These are phyloP conservation scores for Drosophila melanocephala DNA, from an alignment of 2,888 invertebrate species.

Conservation along the genomic window DNA sequence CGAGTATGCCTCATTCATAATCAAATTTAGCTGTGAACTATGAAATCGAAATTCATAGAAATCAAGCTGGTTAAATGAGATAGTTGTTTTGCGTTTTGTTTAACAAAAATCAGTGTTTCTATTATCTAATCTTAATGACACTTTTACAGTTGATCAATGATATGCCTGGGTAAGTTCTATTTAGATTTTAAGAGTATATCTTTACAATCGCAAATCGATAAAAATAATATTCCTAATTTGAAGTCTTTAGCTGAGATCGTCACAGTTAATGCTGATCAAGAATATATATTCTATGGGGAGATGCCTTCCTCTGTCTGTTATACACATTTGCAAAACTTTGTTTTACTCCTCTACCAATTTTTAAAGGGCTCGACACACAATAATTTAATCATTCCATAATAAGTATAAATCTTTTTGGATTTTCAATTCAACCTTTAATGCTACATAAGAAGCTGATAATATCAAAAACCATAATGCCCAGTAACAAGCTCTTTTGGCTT, in stretches of 20 bases:
- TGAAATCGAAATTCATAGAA: too few species aligned
- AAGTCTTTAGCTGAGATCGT: background rate
- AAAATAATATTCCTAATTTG: background rate
- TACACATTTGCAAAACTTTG: background rate
- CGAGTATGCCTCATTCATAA: too few species aligned
- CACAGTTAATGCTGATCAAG: background rate
- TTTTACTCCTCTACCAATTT: background rate
- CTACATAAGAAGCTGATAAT: constrained; percentile 1
- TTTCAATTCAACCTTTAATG: background rate
- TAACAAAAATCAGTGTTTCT: background rate
- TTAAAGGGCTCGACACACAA: background rate
- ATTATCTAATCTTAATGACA: background rate
- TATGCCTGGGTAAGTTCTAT: background rate
- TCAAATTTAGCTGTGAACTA: too few species aligned
- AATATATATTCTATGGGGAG: background rate
- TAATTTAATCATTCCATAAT: background rate
- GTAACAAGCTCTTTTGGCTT: background rate
- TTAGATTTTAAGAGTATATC: too few species aligned
- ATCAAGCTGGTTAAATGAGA: too few species aligned
- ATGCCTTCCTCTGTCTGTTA: background rate
- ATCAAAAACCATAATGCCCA: background rate
- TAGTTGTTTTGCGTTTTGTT: too few species aligned
- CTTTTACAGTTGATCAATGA: background rate
- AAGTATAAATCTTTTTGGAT: background rate
- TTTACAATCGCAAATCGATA: background rate